Percentiles rank a stretch among this genome's conserved stretches.
Evolutionary conservation across 2,113 vertebrate species (phyloP).

Genomic region (Cyanocitta stelleri): DNA sequence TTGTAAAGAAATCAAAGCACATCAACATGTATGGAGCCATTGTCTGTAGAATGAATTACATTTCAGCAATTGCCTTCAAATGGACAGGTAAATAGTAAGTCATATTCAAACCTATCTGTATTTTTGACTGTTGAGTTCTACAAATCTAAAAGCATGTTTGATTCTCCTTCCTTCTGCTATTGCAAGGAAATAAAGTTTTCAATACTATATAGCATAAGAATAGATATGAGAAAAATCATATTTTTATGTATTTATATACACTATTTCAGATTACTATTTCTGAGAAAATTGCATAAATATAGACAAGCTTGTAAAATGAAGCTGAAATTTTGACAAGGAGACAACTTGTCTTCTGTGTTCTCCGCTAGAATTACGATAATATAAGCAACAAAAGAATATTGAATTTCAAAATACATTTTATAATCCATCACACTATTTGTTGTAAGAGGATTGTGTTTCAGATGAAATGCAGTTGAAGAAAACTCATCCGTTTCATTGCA

Average conservation of each 20-base stretch:
- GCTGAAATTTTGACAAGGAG: neutral
- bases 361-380: conserved; percentile 6
- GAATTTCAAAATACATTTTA: conserved; percentile 50
- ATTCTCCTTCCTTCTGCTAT: neutral
- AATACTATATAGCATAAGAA: neutral
- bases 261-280: neutral
- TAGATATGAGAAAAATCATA: neutral
- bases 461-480: conserved; percentile 57
- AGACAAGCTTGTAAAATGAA: conserved; percentile 40
- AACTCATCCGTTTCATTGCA: conserved; percentile 15
- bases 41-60: neutral
- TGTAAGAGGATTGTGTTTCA: neutral
- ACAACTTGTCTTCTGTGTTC: neutral
- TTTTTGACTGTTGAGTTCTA: neutral
- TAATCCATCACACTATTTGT: conserved; percentile 6
- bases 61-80: neutral
- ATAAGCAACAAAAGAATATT: conserved; percentile 15
- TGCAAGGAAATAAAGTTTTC: neutral
- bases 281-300: conserved; percentile 22
- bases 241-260: conserved; percentile 2
- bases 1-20: neutral
- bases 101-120: neutral
- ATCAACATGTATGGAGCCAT: neutral
- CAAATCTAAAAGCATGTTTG: neutral
- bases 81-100: neutral